Evolutionary conservation across 1,140 invertebrate species (phyloP).

Genomic region (Amyelois transitella): DNA sequence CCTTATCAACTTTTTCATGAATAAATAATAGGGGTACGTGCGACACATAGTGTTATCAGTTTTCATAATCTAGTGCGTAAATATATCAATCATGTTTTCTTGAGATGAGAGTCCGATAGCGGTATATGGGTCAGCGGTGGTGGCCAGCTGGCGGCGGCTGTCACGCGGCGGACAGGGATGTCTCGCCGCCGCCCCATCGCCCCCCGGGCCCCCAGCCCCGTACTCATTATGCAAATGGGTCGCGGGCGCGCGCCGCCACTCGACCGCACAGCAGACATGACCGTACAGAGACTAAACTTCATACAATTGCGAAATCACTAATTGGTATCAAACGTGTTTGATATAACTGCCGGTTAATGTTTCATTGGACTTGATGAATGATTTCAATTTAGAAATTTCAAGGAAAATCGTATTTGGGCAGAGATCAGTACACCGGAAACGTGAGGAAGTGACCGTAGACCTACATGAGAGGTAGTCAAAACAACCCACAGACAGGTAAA

Average conservation of each 20-base stretch:
- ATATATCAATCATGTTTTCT: background rate
- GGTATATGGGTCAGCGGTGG: background rate
- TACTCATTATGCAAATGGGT: slow-evolving; percentile 60
- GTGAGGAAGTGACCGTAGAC: no score
- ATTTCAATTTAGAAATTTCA: no score
- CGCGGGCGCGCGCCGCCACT: slow-evolving; percentile 18
- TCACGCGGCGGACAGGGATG: background rate
- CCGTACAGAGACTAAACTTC: background rate
- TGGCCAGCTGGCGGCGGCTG: background rate
- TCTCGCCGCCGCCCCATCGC: slow-evolving; percentile 6
- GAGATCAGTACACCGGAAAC: no score
- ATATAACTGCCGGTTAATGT: no score
- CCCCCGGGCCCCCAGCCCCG: slow-evolving; percentile 23
- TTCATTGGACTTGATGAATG: no score
- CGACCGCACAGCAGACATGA: background rate
- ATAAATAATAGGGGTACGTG: background rate
- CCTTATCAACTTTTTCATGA: background rate
- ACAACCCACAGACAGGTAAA: no score
- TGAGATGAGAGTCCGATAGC: background rate
- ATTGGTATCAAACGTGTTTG: no score
- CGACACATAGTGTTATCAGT: background rate
- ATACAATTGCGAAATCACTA: background rate
- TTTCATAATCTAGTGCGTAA: background rate
- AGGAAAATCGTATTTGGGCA: no score
- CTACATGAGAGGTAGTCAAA: no score